A percentile compares a stretch with the other conserved stretches of the same genome.
phyloP scores from a whole-genome alignment of 2,888 invertebrate genomes.

The Eilema griseolum region DNA sequence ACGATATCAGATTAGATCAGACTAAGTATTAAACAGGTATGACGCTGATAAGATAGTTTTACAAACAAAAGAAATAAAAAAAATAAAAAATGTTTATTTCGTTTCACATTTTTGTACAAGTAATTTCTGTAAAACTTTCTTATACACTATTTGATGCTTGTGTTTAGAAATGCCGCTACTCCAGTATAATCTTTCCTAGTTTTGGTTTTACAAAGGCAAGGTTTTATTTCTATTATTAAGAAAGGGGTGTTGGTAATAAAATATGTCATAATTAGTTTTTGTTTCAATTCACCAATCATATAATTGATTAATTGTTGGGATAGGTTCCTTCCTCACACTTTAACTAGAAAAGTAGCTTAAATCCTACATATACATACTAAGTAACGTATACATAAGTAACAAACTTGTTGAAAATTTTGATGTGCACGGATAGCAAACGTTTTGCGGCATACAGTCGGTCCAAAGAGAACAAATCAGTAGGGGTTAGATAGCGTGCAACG shows the following conservation, averaged over 20 bases:
- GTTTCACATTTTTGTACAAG: no score
- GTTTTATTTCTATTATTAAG: no score
- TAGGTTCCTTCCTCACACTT: not conserved
- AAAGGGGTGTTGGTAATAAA: not conserved
- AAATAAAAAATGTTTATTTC: no score
- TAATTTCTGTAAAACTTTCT: no score
- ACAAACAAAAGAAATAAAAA: not conserved
- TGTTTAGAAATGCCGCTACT: no score
- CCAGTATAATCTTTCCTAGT: no score
- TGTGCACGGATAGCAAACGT: not conserved
- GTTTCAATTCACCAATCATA: not conserved
- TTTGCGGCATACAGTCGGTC: slow-evolving; percentile 5
- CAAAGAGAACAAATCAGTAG: slow-evolving; percentile 5
- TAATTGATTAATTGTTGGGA: not conserved
- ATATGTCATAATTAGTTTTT: not conserved
- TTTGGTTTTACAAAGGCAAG: no score
- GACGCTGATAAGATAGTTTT: not conserved
- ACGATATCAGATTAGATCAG: not conserved
- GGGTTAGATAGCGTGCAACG: slow-evolving; percentile 34
- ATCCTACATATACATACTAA: no score
- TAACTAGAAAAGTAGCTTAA: not conserved
- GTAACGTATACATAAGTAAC: no score
- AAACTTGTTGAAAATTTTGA: not conserved
- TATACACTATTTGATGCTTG: no score
- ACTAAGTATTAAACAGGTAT: not conserved